phyloP scores from a whole-genome alignment of 2,113 vertebrate genomes.

The Myotis lucifugus region DNA sequence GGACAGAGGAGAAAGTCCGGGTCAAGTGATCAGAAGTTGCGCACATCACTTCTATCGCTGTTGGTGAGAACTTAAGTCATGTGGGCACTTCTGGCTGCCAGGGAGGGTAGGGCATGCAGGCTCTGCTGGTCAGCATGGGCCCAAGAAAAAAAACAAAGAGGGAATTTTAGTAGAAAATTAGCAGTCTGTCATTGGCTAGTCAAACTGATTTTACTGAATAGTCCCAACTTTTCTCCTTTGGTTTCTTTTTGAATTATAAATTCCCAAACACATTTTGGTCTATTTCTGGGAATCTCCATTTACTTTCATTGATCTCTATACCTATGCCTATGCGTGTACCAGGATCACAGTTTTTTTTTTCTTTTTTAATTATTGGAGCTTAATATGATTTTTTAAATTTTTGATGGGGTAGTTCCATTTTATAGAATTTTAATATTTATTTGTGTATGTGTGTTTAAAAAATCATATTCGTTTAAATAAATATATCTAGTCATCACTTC shows the following conservation, averaged over 20 bases:
- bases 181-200: neutral
- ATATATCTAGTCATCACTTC: neutral
- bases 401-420: neutral
- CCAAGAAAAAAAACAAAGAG: neutral
- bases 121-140: neutral
- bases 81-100: neutral
- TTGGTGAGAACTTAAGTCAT: neutral
- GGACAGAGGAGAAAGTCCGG: slow-evolving; percentile 23
- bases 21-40: neutral
- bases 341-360: neutral
- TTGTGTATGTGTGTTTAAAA: neutral
- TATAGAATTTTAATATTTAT: neutral
- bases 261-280: neutral
- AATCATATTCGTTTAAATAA: neutral
- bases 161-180: slow-evolving; percentile 16
- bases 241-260: neutral
- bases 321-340: neutral
- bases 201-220: neutral
- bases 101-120: neutral
- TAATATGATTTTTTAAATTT: neutral
- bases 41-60: neutral
- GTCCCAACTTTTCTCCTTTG: neutral
- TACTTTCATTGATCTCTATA: neutral
- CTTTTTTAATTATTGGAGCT: neutral
- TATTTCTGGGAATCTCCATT: neutral